Conservation (phyloP, 2,113 vertebrate species). For the Carassius auratus region DNA sequence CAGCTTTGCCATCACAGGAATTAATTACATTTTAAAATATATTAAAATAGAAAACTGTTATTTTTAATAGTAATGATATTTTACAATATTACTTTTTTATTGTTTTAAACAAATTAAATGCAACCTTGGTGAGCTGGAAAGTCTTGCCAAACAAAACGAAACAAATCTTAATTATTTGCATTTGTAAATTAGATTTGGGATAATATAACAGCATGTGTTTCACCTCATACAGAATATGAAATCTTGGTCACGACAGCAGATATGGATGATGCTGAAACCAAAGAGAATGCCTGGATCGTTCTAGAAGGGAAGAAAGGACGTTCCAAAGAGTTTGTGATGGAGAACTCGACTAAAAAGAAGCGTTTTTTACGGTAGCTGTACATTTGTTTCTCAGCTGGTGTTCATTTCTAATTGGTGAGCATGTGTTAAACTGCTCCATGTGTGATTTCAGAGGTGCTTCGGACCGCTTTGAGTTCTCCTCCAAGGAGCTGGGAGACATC, state of each 20-base stretch:
- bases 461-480: slow-evolving; percentile 92
- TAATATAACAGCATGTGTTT: background rate
- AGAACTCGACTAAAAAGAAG: slow-evolving; percentile 92
- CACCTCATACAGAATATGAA: slow-evolving; percentile 84
- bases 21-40: no score
- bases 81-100: no score
- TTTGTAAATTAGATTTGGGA: background rate
- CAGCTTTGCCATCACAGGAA: no score
- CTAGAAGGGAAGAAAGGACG: slow-evolving; percentile 89
- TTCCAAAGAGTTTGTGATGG: slow-evolving; percentile 93
- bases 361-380: slow-evolving; percentile 84
- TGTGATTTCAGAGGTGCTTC: slow-evolving; percentile 79
- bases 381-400: background rate
- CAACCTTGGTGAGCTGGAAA: no score
- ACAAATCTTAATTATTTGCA: no score
- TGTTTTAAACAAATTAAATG: no score
- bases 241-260: slow-evolving; percentile 86
- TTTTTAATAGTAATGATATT: no score
- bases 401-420: background rate
- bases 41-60: no score
- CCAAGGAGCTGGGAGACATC: slow-evolving; percentile 89
- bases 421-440: background rate
- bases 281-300: slow-evolving; percentile 91
- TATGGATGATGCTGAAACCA: slow-evolving; percentile 85
- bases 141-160: no score